Conservation (phyloP, 2,888 invertebrate species). For the Tetheella fluctuosa region DNA sequence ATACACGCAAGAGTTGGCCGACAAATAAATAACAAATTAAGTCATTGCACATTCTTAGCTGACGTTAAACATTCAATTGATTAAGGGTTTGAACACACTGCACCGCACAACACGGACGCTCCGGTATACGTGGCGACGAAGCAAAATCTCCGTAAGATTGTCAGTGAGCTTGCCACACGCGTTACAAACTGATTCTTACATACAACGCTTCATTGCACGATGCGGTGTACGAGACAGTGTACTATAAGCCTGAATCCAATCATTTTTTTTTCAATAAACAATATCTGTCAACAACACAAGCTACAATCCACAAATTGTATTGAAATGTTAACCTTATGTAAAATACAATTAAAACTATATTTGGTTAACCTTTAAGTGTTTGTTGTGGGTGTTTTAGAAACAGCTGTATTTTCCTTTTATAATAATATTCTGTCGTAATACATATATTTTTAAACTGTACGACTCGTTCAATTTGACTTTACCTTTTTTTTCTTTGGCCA, state of each 20-base stretch:
- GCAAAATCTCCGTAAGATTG: no score
- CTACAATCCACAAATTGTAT: not conserved
- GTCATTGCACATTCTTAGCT: not conserved
- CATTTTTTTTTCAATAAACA: not conserved
- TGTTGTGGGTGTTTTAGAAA: not conserved
- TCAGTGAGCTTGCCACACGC: no score
- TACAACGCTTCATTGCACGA: not conserved
- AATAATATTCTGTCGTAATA: not conserved
- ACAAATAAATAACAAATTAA: not conserved
- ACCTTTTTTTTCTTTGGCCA: not conserved
- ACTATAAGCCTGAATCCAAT: not conserved
- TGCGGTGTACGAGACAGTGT: not conserved
- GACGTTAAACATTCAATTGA: no score
- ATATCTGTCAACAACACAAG: not conserved
- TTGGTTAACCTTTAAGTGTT: not conserved
- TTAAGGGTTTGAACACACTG: no score
- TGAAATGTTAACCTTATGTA: not conserved
- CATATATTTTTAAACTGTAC: slow-evolving; percentile 24
- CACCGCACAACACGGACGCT: no score
- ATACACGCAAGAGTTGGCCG: no score
- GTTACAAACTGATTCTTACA: no score
- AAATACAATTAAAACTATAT: not conserved
- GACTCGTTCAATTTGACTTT: not conserved
- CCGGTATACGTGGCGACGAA: no score
- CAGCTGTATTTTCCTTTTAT: not conserved